Evolutionary conservation across 2,797 vertebrate species (phyloP), one percentile per base, ranked within the genome.

Genomic region (Sciaenops ocellatus): DNA sequence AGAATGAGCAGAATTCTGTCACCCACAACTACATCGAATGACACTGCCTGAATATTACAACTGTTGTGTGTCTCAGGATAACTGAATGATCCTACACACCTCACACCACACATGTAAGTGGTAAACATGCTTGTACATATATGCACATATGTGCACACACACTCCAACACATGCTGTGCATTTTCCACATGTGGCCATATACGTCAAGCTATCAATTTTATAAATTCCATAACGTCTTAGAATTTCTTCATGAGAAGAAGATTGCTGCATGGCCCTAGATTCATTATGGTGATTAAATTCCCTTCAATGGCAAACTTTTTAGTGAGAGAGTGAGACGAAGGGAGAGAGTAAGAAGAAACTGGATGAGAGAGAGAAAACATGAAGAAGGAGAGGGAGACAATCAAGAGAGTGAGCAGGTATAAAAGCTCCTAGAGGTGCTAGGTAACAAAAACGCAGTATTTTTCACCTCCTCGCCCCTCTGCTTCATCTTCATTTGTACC

Each of bases 221-320:
- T 95, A 96, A 96, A 97, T 97, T 97, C 96, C 96, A 95, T 96
- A 97, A 96, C 96, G 96, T 97, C 96, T 96, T 96, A 96, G 96
- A 96, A 96, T 96, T 97, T 96, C 96, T 97, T 97, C 96, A 96
- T 96, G 95, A 96, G 95, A 91, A 92, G 95, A 96, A 95, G 96
- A 97, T 96, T 96, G 96, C 95, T 92, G 96, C 96, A 95, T 96
- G 95, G 96, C 95, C 96, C 83, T 95, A 96, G 95, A 97, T 97
- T 97, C 96, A 96, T 97, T 97, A 96, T 96, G 96, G 95, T 96
- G 96, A 97, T 96, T 96, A 96, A 97, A 96, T 96, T 96, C 95
- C 96, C 95, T 97, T 97, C 97, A 96, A 96, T 96, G 96, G 95
- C 96, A 96, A 95, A 95, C 95, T 96, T 97, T 96, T 96, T 95